Percentiles rank a stretch among this genome's conserved stretches.
Conservation (phyloP, 2,113 vertebrate species). For the Zosterops pallidus region DNA sequence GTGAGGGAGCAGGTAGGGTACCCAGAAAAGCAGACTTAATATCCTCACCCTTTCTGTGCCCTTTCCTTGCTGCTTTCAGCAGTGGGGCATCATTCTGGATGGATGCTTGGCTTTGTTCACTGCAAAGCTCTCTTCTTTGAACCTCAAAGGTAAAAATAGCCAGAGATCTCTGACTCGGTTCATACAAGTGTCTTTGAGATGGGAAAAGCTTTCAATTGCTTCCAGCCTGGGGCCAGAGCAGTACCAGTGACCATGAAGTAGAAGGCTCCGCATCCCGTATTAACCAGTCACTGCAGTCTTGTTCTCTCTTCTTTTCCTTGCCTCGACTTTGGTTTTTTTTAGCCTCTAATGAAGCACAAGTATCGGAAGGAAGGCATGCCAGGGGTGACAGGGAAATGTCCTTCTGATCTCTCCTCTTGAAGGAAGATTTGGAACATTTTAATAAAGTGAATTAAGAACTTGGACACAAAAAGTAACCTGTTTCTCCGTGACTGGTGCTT, state of each 20-base stretch:
- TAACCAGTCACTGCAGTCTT: constrained; percentile 13
- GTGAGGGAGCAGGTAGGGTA: neutral
- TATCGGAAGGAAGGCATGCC: constrained; percentile 56
- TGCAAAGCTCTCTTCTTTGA: constrained; percentile 1
- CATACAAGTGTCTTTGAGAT: neutral
- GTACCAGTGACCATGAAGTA: constrained; percentile 12
- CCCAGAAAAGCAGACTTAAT: neutral
- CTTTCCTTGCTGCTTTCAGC: neutral
- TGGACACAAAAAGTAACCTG: constrained; percentile 72
- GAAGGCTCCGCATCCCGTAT: neutral
- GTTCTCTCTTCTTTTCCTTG: constrained; percentile 30
- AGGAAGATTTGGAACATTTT: constrained; percentile 73
- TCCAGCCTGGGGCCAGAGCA: constrained; percentile 8
- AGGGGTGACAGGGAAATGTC: constrained; percentile 55
- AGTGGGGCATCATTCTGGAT: neutral
- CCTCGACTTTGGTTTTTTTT: neutral
- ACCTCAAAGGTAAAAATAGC: constrained; percentile 15
- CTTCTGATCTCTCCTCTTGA: constrained; percentile 67
- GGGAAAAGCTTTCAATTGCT: constrained; percentile 31
- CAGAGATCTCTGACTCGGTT: neutral
- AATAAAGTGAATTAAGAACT: constrained; percentile 75
- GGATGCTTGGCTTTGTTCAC: constrained; percentile 1
- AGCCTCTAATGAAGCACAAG: constrained; percentile 52
- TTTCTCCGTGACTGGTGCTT: constrained; percentile 56
- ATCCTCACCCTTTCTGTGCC: neutral